These are phyloP conservation scores for Geotria australis DNA, from an alignment of 2,797 vertebrate species.

Conservation along the genomic window DNA sequence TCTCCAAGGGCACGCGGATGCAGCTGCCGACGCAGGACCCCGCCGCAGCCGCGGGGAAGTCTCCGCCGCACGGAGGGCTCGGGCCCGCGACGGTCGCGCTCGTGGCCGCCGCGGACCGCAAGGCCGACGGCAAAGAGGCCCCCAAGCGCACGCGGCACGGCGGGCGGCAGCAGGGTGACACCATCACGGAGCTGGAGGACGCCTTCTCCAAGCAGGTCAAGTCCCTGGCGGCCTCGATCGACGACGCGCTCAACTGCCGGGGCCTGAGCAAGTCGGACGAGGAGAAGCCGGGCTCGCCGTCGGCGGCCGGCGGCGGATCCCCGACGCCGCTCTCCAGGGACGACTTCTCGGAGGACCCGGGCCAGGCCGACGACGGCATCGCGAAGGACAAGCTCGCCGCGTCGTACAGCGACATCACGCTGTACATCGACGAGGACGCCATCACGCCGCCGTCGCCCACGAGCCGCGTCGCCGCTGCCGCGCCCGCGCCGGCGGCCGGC, in stretches of 20 bases:
- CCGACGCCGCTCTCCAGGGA: constrained; percentile 7
- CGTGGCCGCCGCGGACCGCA: constrained; percentile 15
- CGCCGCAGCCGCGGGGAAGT: constrained; percentile 84
- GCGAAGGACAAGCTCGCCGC: constrained; percentile 55
- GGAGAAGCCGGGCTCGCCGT: constrained; percentile 27
- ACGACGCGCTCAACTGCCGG: constrained; percentile 73
- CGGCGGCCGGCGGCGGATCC: constrained; percentile 18
- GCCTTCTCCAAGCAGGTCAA: constrained; percentile 89
- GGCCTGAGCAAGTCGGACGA: constrained; percentile 8
- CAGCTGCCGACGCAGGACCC: constrained; percentile 97
- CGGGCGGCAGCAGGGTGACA: constrained; percentile 11
- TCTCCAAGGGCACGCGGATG: constrained; percentile 97
- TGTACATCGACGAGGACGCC: constrained; percentile 89
- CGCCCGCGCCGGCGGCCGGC: not conserved
- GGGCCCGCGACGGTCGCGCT: constrained; percentile 8
- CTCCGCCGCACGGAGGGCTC: constrained; percentile 43
- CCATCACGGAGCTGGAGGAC: constrained; percentile 81
- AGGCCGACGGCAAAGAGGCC: constrained; percentile 23
- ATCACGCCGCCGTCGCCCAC: constrained; percentile 53
- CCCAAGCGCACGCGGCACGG: constrained; percentile 19
- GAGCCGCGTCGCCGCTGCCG: constrained; percentile 12
- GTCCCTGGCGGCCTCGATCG: constrained; percentile 77
- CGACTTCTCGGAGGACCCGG: too few species aligned
- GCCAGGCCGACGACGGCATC: not conserved
- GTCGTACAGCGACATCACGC: constrained; percentile 72